phyloP scores from a whole-genome alignment of 1,140 invertebrate species.

The Drosophila sproati region DNA sequence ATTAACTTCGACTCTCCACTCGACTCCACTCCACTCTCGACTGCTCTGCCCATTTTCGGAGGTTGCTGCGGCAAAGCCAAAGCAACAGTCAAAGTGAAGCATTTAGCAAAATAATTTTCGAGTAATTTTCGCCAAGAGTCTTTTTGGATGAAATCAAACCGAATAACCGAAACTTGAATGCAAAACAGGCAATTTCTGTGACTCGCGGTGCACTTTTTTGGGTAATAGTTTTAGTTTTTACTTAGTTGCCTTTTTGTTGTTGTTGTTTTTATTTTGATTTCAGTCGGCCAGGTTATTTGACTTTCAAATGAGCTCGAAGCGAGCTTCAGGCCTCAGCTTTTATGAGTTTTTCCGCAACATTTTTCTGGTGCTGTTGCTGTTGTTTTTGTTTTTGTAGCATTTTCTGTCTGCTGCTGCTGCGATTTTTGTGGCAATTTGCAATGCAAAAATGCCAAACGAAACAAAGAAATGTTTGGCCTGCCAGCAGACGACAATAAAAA shows the following conservation, averaged over 20 bases:
- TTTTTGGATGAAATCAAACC: slow-evolving; percentile 50
- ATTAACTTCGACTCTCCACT: slow-evolving; percentile 53
- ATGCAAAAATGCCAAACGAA: slow-evolving; percentile 78
- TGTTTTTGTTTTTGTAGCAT: slow-evolving; percentile 77
- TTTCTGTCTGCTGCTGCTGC: slow-evolving; percentile 63
- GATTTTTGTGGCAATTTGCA: slow-evolving; percentile 81
- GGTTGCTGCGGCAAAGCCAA: slow-evolving; percentile 9
- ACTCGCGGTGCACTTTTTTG: slow-evolving; percentile 59
- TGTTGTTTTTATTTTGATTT: slow-evolving; percentile 36
- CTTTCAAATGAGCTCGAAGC: slow-evolving; percentile 75
- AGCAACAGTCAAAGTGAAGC: slow-evolving; percentile 34
- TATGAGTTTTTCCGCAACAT: slow-evolving; percentile 83
- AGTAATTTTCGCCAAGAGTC: slow-evolving; percentile 74
- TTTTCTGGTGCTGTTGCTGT: slow-evolving; percentile 46
- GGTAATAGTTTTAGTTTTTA: slow-evolving; percentile 65
- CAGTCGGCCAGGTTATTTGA: slow-evolving; percentile 68
- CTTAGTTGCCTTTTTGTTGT: slow-evolving; percentile 34
- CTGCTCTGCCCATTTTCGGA: slow-evolving; percentile 46
- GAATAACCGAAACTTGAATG: slow-evolving; percentile 65
- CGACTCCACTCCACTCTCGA: slow-evolving; percentile 3
- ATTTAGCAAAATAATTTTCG: slow-evolving; percentile 72
- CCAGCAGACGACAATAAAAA: slow-evolving; percentile 80
- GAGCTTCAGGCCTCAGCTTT: slow-evolving; percentile 55
- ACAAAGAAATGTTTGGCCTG: slow-evolving; percentile 77
- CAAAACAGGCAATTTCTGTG: slow-evolving; percentile 71